Conservation (phyloP, 2,797 vertebrate genomes). For the Phataginus tetradactyla region DNA sequence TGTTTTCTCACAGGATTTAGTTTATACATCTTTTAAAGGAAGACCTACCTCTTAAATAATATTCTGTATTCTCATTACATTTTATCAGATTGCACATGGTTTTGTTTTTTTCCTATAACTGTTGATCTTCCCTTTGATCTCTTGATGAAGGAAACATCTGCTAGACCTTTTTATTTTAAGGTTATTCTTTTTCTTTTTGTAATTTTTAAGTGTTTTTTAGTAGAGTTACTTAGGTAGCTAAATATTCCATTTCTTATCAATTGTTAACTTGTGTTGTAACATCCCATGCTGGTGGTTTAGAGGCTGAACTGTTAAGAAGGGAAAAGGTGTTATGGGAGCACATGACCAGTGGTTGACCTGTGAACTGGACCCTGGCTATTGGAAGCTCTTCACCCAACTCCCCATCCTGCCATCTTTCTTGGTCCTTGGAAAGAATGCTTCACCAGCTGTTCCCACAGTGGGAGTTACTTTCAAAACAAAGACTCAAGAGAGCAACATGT, state of each 20-base stretch:
- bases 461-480: neutral
- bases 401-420: no score
- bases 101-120: neutral
- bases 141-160: neutral
- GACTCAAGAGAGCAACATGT: neutral
- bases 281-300: neutral
- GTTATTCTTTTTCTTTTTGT: neutral
- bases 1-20: neutral
- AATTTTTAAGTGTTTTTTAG: neutral
- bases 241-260: neutral
- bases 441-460: neutral
- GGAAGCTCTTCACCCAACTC: neutral
- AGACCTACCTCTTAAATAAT: neutral
- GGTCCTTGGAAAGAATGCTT: neutral
- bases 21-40: neutral
- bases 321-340: neutral
- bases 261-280: neutral
- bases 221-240: neutral
- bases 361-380: neutral
- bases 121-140: neutral
- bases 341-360: neutral
- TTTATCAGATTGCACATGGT: neutral
- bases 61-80: neutral
- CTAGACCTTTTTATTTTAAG: neutral
- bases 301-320: neutral